phyloP scores from a whole-genome alignment of 2,888 invertebrate genomes.

The Sinodicranocentrus sp. region DNA sequence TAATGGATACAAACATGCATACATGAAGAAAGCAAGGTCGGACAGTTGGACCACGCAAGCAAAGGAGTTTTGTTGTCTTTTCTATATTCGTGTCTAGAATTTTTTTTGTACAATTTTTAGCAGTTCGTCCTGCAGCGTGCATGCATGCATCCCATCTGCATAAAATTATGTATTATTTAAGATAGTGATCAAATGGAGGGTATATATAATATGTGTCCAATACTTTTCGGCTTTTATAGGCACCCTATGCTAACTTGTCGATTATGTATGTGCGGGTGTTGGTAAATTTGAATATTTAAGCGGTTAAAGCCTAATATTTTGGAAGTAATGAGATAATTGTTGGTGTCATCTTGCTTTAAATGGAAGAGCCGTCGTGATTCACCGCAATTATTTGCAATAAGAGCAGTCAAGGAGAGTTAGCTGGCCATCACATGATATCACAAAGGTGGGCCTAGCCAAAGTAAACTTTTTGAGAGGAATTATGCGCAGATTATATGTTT shows the following conservation, averaged over 20 bases:
- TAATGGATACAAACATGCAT: slow-evolving; percentile 21
- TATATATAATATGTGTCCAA: too few species aligned
- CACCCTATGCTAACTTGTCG: not conserved
- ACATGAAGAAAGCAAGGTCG: slow-evolving; percentile 56
- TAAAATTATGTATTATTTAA: too few species aligned
- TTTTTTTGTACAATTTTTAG: not conserved
- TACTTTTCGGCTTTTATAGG: too few species aligned
- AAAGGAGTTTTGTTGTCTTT: slow-evolving; percentile 10
- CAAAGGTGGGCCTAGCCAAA: too few species aligned
- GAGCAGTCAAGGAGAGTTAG: slow-evolving; percentile 3
- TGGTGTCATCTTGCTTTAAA: slow-evolving; percentile 68
- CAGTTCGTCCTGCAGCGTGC: slow-evolving; percentile 51
- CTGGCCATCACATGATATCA: not conserved
- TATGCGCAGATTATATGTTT: not conserved
- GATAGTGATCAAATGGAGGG: too few species aligned
- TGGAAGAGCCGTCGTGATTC: slow-evolving; percentile 63
- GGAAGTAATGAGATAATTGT: slow-evolving; percentile 67
- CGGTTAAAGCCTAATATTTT: slow-evolving; percentile 58
- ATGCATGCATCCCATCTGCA: slow-evolving; percentile 63
- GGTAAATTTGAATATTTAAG: slow-evolving; percentile 58
- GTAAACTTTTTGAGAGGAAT: too few species aligned
- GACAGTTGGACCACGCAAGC: slow-evolving; percentile 46
- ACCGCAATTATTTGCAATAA: slow-evolving; percentile 50
- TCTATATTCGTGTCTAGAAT: slow-evolving; percentile 42
- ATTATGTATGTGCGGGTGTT: slow-evolving; percentile 56